A percentile compares a stretch with the other conserved stretches of the same genome.
Evolutionary conservation across 1,140 invertebrate genomes (phyloP).

Genomic region (Trichonephila clavata): DNA sequence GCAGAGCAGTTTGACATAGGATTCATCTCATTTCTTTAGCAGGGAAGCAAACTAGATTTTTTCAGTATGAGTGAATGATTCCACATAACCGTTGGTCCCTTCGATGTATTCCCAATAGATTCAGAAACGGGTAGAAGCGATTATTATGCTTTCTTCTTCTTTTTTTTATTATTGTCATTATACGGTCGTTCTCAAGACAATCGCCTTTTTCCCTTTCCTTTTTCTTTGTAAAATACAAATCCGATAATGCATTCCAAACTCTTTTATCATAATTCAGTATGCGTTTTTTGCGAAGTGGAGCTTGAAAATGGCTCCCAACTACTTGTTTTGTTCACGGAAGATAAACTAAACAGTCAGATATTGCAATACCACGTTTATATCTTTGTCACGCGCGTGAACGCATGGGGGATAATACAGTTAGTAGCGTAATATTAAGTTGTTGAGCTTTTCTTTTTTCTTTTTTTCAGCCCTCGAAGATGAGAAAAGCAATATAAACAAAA

Average conservation of each 20-base stretch:
- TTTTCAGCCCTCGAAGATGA: too few relatives aligned
- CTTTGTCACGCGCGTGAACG: neutral
- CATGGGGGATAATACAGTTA: neutral
- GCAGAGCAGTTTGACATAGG: conserved; percentile 68
- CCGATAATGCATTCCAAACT: conserved; percentile 65
- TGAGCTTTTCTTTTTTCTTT: too few relatives aligned
- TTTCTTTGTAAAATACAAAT: conserved; percentile 54
- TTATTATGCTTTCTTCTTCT: conserved; percentile 55
- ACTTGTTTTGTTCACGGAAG: conserved; percentile 34
- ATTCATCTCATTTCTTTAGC: conserved; percentile 55
- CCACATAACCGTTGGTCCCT: conserved; percentile 48
- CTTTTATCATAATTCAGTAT: conserved; percentile 63
- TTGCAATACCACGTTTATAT: neutral
- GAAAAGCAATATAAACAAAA: too few relatives aligned
- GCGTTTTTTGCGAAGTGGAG: conserved; percentile 24
- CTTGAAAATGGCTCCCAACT: neutral
- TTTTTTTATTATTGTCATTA: conserved; percentile 61
- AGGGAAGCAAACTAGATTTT: conserved; percentile 33
- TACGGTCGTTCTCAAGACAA: conserved; percentile 44
- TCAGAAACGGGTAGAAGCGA: conserved; percentile 35
- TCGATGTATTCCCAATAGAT: conserved; percentile 68
- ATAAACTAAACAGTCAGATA: conserved; percentile 15
- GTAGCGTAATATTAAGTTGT: neutral
- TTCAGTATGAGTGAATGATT: conserved; percentile 47
- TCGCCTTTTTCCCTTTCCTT: conserved; percentile 21